Base-by-base conservation (phyloP, 2,113 vertebrate species). In the Cercocebus atys region DNA sequence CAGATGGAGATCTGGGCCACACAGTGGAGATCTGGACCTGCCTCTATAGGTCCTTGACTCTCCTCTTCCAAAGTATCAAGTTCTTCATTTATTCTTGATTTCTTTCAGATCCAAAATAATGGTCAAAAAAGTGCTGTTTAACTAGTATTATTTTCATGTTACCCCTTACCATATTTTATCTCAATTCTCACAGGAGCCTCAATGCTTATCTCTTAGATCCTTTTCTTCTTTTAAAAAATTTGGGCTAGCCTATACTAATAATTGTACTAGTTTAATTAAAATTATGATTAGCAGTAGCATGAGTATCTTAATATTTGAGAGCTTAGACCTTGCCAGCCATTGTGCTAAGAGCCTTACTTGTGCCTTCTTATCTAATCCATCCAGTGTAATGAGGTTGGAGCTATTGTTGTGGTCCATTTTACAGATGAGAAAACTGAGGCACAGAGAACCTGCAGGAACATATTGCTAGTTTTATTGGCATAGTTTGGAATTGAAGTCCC, bases 141-240 rank as follows among this genome's bases (percentile, higher is more conserved):
- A 35, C 5, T 75, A 8, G 2, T 61, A 30, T 47, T 55, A 8
- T 72, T 94, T 50, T 86, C 27, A 59, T 92, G 73, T 79, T 59
- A 52, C 27, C 11, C 14, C 43, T 83, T 80, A 17, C 23, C 61
- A 88, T 20, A 40, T 55, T 85, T 82, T 66, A 78, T 83, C 35
- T 57, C 55, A 75, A 12, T 88, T 88, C 30, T 84, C 93, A 25
- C 6, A 35, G n/a, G 43, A 66, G 13, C 0, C 32, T 93, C 13
- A 35, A 17, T 52, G 35, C 30, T 91, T 89, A 22, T 84, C 17
- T 88, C 83, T 92, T 79, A 83, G 70, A 61, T 23, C 81, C 38
- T 73, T 95, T 70, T 68, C n/a, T 95, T 78, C n/a, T 27, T 89
- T 95, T 95, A 75, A 57, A 93, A 94, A 94, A 88, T 10, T 40